Conservation (phyloP, 2,888 invertebrate genomes). For the Acheta domesticus region DNA sequence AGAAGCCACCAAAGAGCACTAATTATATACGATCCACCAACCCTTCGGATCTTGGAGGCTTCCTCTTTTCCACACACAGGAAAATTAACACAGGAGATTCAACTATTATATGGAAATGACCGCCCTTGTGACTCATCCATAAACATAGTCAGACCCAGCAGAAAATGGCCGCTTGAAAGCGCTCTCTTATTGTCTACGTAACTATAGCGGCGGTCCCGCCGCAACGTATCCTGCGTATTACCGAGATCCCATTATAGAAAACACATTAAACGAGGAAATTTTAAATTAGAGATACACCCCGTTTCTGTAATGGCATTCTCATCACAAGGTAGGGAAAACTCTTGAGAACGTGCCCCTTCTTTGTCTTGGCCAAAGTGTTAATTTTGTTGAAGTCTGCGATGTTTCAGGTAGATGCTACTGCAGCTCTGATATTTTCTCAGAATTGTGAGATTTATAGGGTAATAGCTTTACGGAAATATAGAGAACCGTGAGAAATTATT, state of each 20-base stretch:
- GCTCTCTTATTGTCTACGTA: neutral
- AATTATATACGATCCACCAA: neutral
- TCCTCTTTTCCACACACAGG: constrained; percentile 7
- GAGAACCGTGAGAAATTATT: too few relatives aligned
- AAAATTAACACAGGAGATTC: neutral
- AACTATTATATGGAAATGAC: constrained; percentile 9
- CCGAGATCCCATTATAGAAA: constrained; percentile 3
- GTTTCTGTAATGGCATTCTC: constrained; percentile 10
- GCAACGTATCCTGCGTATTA: neutral
- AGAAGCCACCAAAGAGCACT: neutral
- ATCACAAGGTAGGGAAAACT: neutral
- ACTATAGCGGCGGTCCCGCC: neutral
- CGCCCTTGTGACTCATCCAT: constrained; percentile 5
- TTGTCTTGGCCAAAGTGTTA: constrained; percentile 1
- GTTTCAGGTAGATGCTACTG: neutral
- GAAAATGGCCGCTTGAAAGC: neutral
- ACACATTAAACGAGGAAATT: constrained; percentile 9
- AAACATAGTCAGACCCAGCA: neutral
- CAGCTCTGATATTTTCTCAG: neutral
- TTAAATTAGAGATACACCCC: neutral
- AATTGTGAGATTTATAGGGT: neutral
- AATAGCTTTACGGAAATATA: neutral
- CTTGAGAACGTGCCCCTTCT: neutral
- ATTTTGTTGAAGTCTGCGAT: neutral
- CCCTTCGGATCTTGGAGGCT: neutral